These are phyloP conservation scores for Chrysogorgia sp. DNA, from an alignment of 92 coral and sea anemone genomes.

Conservation along the genomic window DNA sequence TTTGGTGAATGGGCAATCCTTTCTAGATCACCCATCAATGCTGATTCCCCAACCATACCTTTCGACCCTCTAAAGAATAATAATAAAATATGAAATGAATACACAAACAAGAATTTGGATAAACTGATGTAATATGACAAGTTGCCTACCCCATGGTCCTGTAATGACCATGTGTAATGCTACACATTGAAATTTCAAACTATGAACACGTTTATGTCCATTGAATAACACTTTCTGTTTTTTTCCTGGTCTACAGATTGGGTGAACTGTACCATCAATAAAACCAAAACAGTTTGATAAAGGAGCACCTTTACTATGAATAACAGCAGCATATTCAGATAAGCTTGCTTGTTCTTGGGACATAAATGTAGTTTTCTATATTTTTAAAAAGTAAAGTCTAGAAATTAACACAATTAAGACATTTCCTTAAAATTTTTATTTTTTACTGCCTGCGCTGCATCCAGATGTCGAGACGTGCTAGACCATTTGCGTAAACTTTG, in stretches of 20 bases:
- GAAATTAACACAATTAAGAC: too few relatives aligned
- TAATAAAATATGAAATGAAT: background rate
- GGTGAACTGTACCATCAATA: conserved; percentile 12
- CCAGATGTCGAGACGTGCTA: too few relatives aligned
- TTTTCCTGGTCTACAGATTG: conserved; percentile 15
- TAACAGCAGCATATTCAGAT: conserved; percentile 12
- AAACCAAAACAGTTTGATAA: conserved; percentile 20
- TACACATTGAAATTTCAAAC: conserved; percentile 10
- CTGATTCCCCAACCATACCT: conserved; percentile 9
- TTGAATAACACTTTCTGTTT: conserved; percentile 1
- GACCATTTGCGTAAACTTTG: too few relatives aligned
- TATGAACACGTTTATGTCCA: conserved; percentile 14
- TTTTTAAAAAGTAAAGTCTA: too few relatives aligned
- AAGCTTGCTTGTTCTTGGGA: background rate
- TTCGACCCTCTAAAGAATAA: conserved; percentile 16
- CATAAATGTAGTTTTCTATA: too few relatives aligned
- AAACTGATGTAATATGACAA: background rate
- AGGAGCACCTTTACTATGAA: conserved; percentile 6
- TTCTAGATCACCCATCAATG: background rate
- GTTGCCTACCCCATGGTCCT: background rate
- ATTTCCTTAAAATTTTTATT: too few relatives aligned
- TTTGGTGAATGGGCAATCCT: conserved; percentile 13
- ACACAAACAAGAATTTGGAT: background rate
- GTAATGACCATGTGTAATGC: background rate
- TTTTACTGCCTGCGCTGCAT: too few relatives aligned